A percentile compares a stretch with the other conserved stretches of the same genome.
phyloP scores from a whole-genome alignment of 2,113 vertebrate genomes.

The Amphilophus citrinellus region DNA sequence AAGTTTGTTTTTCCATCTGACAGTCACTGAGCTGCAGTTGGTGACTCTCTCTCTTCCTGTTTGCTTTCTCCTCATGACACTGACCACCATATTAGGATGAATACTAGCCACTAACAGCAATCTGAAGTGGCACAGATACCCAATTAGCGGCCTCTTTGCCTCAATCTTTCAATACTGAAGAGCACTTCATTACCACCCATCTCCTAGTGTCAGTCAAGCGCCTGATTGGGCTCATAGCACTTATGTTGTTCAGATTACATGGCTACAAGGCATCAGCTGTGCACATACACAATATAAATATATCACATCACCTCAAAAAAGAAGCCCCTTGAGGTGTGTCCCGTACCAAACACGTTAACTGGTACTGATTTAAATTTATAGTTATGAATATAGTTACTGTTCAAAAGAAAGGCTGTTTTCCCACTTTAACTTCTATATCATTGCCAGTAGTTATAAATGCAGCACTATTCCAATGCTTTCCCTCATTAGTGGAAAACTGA shows the following conservation, averaged over 20 bases:
- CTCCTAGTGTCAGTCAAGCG: slow-evolving; percentile 35
- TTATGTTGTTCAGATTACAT: not conserved
- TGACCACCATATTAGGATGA: slow-evolving; percentile 17
- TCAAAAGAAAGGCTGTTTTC: not conserved
- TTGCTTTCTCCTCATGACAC: slow-evolving; percentile 33
- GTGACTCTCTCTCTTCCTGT: not conserved
- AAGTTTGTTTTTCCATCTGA: not conserved
- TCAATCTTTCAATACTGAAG: slow-evolving; percentile 36
- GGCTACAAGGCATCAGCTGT: slow-evolving; percentile 30
- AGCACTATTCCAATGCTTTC: not conserved
- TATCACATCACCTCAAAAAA: not conserved
- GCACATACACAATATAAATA: slow-evolving; percentile 16
- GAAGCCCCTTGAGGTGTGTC: not conserved
- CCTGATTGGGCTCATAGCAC: not conserved
- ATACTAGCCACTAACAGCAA: slow-evolving; percentile 44
- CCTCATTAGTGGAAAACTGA: not conserved
- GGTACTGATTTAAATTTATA: not conserved
- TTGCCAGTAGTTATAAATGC: not conserved
- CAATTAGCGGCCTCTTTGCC: slow-evolving; percentile 52
- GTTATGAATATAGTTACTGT: not conserved
- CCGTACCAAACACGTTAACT: not conserved
- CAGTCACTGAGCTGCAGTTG: not conserved
- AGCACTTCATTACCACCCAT: slow-evolving; percentile 62
- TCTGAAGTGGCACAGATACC: slow-evolving; percentile 33
- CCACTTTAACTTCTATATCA: not conserved